A percentile compares a stretch with the other conserved stretches of the same genome.
These are phyloP conservation scores for Nixonia krombeini DNA, from an alignment of 1,140 invertebrate genomes.

Conservation along the genomic window DNA sequence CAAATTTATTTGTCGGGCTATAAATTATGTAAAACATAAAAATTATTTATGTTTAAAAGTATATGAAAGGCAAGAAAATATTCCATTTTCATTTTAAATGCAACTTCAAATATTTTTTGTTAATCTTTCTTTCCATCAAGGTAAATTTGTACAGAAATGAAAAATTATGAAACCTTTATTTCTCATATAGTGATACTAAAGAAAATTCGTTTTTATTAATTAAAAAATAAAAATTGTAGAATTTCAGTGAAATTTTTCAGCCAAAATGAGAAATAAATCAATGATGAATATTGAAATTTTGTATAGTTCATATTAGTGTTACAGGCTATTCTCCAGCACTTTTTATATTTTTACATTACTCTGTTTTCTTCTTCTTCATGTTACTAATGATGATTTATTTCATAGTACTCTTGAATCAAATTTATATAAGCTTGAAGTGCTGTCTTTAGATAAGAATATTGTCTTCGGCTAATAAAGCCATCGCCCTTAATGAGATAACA, in stretches of 20 bases:
- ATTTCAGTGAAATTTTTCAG: too few species aligned
- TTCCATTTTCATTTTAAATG: not conserved
- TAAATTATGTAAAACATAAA: not conserved
- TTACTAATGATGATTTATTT: not conserved
- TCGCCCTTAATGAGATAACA: not conserved
- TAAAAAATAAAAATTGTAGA: not conserved
- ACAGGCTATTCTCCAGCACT: conserved; percentile 31
- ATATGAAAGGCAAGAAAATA: not conserved
- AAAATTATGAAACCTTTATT: not conserved
- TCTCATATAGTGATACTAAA: not conserved
- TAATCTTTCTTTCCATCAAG: too few species aligned
- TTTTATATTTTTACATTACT: not conserved
- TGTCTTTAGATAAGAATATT: not conserved
- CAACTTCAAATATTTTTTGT: not conserved
- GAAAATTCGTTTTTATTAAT: not conserved
- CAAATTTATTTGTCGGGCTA: too few species aligned
- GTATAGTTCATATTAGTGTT: not conserved
- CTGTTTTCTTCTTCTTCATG: not conserved
- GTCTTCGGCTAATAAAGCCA: not conserved
- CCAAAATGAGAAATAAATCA: too few species aligned
- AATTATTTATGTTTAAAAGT: not conserved
- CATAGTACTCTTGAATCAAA: not conserved
- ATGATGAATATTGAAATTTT: too few species aligned
- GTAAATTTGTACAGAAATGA: not conserved
- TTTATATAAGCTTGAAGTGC: not conserved